Base-by-base conservation (phyloP, 2,113 vertebrate species). In the Channa argus region DNA sequence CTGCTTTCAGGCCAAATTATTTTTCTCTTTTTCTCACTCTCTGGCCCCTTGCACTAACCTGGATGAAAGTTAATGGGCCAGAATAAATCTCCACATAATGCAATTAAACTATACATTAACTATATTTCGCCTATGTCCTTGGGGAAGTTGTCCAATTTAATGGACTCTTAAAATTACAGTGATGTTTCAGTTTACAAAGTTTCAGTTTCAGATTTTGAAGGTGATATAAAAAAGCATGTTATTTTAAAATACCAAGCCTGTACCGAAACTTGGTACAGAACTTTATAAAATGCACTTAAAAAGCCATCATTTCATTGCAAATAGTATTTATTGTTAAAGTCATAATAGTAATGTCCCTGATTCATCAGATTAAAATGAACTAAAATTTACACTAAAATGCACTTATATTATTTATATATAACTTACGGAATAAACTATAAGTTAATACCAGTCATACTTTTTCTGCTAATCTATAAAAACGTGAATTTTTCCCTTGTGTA, bases 91-190 rank as follows among this genome's bases (percentile, higher is more conserved):
- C 88, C 88, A 89, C 86, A 85, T 93, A 93, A 92, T 89, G 91
- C 90, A 93, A 93, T 93, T 94, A 94, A 92, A 92, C 91, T 92
- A 92, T 91, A 92, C 90, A 90, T 93, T 92, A 88, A 91, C 86
- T 90, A 81, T 89, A 88, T 90, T 90, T 86, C 56, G 58, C 58
- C 73, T 49, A 61, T 84, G 91, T 92, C 88, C 89, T 92, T 92
- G 89, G 89, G 80, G 88, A 91, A 90, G 89, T 89, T 91, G 83
- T 86, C 79, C 81, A 89, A 85, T 93, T 92, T 91, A 90, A 92
- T 90, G 63, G 80, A 92, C 88, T 93, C 87, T 88, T 88, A 86
- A 92, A 92, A 90, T 68, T 63, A 77, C 90, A 92, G 83, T 76
- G 71, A 87, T 80, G 78, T 92, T 89, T 92, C 78, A 86, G 56